phyloP scores from a whole-genome alignment of 53 echinoderm and acorn worm species.

The Echinarachnius parma region DNA sequence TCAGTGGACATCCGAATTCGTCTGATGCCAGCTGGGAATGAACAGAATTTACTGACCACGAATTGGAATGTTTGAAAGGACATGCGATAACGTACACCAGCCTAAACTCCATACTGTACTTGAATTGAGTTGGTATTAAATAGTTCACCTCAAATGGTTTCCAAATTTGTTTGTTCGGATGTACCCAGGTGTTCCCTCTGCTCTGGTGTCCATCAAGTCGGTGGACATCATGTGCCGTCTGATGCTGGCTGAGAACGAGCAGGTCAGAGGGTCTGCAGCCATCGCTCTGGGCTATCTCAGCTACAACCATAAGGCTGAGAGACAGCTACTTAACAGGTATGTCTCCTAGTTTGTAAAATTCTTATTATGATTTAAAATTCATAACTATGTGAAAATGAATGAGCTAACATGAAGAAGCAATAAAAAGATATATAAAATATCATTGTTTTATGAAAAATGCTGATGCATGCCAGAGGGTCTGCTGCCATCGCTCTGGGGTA shows the following conservation, averaged over 20 bases:
- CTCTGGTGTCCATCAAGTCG: constrained; percentile 75
- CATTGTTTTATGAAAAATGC: too few species aligned
- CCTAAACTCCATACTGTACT: too few species aligned
- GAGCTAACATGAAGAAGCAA: too few species aligned
- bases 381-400: too few species aligned
- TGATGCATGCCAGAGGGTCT: constrained; percentile 82
- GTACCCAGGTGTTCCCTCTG: constrained; percentile 80
- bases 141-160: too few species aligned
- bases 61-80: too few species aligned
- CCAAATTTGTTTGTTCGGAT: background rate
- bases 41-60: too few species aligned
- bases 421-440: too few species aligned
- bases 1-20: constrained; percentile 61
- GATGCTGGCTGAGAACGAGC: constrained; percentile 85
- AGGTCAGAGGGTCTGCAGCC: constrained; percentile 86
- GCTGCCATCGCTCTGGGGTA: constrained; percentile 95
- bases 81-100: too few species aligned
- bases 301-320: constrained; percentile 92
- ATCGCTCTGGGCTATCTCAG: constrained; percentile 94
- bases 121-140: too few species aligned
- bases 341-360: too few species aligned
- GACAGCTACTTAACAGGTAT: constrained; percentile 85
- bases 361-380: too few species aligned
- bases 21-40: constrained; percentile 65
- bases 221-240: constrained; percentile 72